These are phyloP conservation scores for Grallaria varia DNA, from an alignment of 2,113 vertebrate genomes.

Conservation along the genomic window DNA sequence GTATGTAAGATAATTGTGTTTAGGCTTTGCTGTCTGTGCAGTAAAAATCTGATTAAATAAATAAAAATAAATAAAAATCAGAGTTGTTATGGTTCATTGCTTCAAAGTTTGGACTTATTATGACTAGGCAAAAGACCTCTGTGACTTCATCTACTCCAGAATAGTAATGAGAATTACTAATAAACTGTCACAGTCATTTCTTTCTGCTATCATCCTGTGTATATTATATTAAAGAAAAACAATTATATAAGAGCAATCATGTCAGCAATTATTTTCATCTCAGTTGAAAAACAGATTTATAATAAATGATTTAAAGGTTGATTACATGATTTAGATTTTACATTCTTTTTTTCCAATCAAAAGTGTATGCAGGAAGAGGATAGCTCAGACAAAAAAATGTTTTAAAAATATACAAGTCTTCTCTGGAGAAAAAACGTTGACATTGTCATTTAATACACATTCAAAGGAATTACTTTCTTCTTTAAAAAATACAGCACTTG, in stretches of 20 bases:
- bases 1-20: background rate
- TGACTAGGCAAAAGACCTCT: background rate
- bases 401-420: background rate
- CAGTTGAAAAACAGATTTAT: background rate
- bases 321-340: background rate
- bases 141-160: background rate
- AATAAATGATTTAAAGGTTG: background rate
- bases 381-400: background rate
- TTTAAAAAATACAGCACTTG: background rate
- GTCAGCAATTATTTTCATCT: background rate
- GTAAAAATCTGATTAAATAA: background rate
- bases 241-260: background rate
- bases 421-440: background rate
- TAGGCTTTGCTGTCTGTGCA: background rate
- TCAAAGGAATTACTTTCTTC: background rate
- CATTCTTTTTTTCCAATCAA: background rate
- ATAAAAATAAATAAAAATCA: background rate
- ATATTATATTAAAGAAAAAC: background rate
- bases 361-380: background rate
- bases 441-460: background rate
- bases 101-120: background rate
- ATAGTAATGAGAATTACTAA: background rate
- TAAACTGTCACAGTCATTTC: background rate
- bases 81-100: background rate
- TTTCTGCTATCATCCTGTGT: background rate